A percentile compares a stretch with the other conserved stretches of the same genome.
phyloP scores from a whole-genome alignment of 2,113 vertebrate species.

The Ailurus styani region DNA sequence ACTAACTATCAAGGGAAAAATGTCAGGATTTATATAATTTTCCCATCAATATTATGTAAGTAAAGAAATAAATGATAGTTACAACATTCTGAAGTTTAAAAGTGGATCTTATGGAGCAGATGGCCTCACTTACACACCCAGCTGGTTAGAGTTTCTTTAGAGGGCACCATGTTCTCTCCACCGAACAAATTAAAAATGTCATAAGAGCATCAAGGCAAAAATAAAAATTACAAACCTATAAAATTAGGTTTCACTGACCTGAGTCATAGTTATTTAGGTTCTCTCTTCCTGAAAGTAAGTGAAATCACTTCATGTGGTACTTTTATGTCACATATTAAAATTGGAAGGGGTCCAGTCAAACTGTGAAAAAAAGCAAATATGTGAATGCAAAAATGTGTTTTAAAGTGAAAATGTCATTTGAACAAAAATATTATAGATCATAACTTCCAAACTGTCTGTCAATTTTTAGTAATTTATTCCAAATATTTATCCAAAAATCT shows the following conservation, averaged over 20 bases:
- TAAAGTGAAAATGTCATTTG: neutral
- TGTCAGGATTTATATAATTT: neutral
- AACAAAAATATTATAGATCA: constrained; percentile 18
- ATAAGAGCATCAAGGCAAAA: neutral
- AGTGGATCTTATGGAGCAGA: constrained; percentile 17
- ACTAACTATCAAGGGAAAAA: neutral
- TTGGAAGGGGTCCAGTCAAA: neutral
- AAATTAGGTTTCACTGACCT: neutral
- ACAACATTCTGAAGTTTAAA: neutral
- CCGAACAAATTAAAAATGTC: neutral
- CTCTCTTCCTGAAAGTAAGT: neutral
- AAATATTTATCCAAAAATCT: constrained; percentile 18
- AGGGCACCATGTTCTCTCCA: neutral
- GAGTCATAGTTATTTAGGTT: neutral
- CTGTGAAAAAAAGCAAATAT: neutral
- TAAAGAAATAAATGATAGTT: neutral
- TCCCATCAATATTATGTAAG: neutral
- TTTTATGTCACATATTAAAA: neutral
- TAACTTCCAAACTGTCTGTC: neutral
- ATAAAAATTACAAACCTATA: neutral
- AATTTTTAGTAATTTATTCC: neutral
- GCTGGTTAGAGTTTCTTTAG: neutral
- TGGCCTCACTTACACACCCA: neutral
- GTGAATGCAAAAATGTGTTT: neutral
- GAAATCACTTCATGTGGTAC: neutral